Evolutionary conservation across 2,888 invertebrate species (phyloP).

Genomic region (Phragmatobia fuliginosa): DNA sequence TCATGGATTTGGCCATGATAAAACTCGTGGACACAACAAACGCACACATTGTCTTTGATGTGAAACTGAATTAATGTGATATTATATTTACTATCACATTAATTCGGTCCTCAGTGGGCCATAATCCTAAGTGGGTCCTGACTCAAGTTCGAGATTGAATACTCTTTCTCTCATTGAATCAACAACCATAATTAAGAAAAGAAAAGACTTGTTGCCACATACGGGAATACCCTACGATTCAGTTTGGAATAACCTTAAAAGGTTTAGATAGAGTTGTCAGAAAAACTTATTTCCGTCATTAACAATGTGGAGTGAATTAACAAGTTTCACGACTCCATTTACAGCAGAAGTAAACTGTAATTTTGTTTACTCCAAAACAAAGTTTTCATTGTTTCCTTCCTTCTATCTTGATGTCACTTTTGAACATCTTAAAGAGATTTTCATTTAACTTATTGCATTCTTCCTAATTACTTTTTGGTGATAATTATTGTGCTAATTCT

Average conservation of each 20-base stretch:
- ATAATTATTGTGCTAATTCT: no score
- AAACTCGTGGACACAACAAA: background rate
- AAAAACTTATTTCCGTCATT: background rate
- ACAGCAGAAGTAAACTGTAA: background rate
- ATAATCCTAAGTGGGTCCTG: background rate
- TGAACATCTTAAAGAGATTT: background rate
- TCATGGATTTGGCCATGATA: background rate
- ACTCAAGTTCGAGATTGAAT: background rate
- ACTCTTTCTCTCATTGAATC: background rate
- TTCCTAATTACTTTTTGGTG: background rate
- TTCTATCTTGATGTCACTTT: background rate
- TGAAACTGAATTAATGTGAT: no score
- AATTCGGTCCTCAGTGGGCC: no score
- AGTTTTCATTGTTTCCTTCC: background rate
- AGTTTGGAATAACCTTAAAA: background rate
- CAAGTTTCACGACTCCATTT: background rate
- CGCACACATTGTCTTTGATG: background rate
- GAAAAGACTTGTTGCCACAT: background rate
- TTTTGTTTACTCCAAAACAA: background rate
- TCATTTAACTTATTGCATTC: background rate
- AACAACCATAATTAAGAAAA: background rate
- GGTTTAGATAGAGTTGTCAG: background rate
- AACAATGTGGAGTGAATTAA: background rate
- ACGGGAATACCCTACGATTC: background rate
- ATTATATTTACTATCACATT: no score